phyloP scores from a whole-genome alignment of 2,113 vertebrate species.

The Neomonachus schauinslandi region DNA sequence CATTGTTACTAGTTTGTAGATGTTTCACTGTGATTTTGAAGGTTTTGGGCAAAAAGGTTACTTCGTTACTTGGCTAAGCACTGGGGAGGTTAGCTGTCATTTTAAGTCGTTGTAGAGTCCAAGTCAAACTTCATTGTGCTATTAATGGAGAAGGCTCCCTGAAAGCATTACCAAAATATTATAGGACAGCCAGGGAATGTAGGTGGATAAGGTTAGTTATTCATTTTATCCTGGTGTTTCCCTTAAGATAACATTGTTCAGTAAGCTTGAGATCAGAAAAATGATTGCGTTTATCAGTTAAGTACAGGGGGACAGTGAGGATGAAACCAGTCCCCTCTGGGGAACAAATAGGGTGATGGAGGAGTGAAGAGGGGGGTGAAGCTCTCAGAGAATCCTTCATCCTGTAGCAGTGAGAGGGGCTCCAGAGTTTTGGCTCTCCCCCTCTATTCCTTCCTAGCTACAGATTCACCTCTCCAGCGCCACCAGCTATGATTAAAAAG shows the following conservation, averaged over 20 bases:
- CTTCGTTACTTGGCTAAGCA: conserved; percentile 34
- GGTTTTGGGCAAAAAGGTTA: conserved; percentile 6
- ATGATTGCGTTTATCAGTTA: not conserved
- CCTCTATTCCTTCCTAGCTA: conserved; percentile 42
- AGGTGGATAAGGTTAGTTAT: conserved; percentile 51
- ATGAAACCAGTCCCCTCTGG: not conserved
- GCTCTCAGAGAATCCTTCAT: not conserved
- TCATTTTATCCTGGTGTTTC: conserved; percentile 53
- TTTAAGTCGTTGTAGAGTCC: not conserved
- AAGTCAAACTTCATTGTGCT: not conserved
- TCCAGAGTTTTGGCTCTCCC: not conserved
- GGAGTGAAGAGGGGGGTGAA: conserved; percentile 33
- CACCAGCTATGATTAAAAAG: conserved; percentile 82
- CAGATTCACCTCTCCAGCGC: conserved; percentile 76
- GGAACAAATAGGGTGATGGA: not conserved
- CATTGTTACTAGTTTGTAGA: not conserved
- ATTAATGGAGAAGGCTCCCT: not conserved
- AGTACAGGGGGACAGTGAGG: not conserved
- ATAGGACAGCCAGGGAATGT: not conserved
- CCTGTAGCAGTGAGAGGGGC: not conserved
- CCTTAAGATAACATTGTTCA: conserved; percentile 51
- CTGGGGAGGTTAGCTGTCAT: conserved; percentile 34
- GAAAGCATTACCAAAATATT: conserved; percentile 3
- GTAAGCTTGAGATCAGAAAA: conserved; percentile 20
- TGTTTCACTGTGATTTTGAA: conserved; percentile 48